phyloP scores from a whole-genome alignment of 2,113 vertebrate genomes.

The Pyxicephalus adspersus region DNA sequence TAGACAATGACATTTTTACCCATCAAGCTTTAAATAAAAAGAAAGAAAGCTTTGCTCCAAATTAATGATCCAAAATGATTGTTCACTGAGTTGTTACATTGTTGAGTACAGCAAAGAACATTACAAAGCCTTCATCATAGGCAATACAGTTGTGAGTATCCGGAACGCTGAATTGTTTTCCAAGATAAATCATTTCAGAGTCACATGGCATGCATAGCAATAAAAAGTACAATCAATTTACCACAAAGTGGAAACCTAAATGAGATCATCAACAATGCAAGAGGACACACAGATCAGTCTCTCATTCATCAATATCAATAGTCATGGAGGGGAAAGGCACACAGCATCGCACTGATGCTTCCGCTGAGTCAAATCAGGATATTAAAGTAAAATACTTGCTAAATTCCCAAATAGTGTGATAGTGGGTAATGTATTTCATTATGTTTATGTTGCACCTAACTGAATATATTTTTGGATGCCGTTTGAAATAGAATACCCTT shows the following conservation, averaged over 20 bases:
- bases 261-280: background rate
- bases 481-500: no score
- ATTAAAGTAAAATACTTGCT: no score
- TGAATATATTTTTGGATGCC: no score
- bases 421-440: no score
- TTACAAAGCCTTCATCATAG: background rate
- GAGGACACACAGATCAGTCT: background rate
- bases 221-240: constrained; percentile 2
- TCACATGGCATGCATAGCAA: background rate
- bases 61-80: background rate
- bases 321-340: background rate
- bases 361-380: no score
- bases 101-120: background rate
- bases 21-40: no score
- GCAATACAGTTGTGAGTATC: background rate
- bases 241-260: background rate
- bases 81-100: background rate
- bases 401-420: no score
- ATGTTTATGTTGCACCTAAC: no score
- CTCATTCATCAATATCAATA: constrained; percentile 12
- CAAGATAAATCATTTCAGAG: background rate
- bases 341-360: background rate
- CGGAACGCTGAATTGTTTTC: background rate
- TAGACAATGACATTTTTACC: no score
- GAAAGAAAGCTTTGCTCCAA: no score